Evolutionary conservation across 2,888 invertebrate species (phyloP).

Genomic region (Eustalomyia histrio): DNA sequence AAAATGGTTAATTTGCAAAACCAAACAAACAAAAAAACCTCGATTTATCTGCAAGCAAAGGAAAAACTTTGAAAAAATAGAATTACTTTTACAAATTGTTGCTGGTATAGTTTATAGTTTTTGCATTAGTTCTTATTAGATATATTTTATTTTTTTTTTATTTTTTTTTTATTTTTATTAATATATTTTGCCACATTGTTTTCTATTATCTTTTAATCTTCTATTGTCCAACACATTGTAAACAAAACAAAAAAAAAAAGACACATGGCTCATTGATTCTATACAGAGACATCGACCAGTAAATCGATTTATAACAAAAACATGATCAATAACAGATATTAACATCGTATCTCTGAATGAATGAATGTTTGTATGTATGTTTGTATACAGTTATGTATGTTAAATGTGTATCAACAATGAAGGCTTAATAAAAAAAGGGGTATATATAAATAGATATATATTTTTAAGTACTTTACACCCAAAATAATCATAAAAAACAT

Average conservation of each 20-base stretch:
- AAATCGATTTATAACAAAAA: slow-evolving; percentile 54
- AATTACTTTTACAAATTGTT: no score
- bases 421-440: slow-evolving; percentile 44
- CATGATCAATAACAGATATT: slow-evolving; percentile 27
- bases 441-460: slow-evolving; percentile 11
- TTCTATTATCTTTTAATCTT: slow-evolving; percentile 28
- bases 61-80: no score
- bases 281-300: slow-evolving; percentile 27
- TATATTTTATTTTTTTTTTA: background rate
- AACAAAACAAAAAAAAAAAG: slow-evolving; percentile 36
- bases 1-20: no score
- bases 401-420: background rate
- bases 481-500: slow-evolving; percentile 37
- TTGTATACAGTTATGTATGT: background rate
- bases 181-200: background rate
- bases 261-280: slow-evolving; percentile 63
- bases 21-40: no score
- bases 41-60: no score
- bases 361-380: background rate
- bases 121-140: background rate
- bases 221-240: slow-evolving; percentile 25
- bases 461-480: slow-evolving; percentile 39
- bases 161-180: no score
- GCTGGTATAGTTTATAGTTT: no score
- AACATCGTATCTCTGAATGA: background rate